Evolutionary conservation across 2,888 invertebrate genomes (phyloP).

Genomic region (Cataglyphis altisquamis): DNA sequence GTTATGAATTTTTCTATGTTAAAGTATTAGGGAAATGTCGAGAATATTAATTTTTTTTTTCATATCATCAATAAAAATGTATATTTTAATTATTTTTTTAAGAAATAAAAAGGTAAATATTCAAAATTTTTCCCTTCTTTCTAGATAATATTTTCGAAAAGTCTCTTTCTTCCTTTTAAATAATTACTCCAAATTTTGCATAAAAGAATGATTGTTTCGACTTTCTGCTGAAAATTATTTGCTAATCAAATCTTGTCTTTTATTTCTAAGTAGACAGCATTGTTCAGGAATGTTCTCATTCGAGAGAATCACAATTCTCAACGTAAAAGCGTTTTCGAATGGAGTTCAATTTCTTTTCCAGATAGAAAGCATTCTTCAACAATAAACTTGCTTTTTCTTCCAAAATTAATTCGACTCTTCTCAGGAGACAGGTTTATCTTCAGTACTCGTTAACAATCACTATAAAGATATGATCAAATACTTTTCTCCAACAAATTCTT

Average conservation of each 20-base stretch:
- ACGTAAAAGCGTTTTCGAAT: neutral
- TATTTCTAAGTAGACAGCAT: neutral
- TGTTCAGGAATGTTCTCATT: neutral
- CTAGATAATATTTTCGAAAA: neutral
- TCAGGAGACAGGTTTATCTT: neutral
- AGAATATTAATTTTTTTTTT: neutral
- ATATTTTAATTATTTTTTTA: neutral
- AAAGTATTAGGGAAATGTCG: neutral
- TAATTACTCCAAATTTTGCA: neutral
- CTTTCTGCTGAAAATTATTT: neutral
- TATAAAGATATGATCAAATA: neutral
- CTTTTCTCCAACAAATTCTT: neutral
- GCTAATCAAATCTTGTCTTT: neutral
- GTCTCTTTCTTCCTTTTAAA: neutral
- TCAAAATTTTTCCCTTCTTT: slow-evolving; percentile 3
- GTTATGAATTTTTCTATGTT: neutral
- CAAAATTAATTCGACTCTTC: slow-evolving; percentile 1
- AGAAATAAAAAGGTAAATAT: slow-evolving; percentile 2
- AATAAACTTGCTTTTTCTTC: neutral
- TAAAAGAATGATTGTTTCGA: too few species aligned
- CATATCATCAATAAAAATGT: neutral
- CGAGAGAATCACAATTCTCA: neutral
- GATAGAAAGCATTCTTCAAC: neutral
- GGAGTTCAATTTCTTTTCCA: neutral
- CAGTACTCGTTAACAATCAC: neutral